Evolutionary conservation across 2,113 vertebrate species (phyloP).

Genomic region (Cryptotis parvus): DNA sequence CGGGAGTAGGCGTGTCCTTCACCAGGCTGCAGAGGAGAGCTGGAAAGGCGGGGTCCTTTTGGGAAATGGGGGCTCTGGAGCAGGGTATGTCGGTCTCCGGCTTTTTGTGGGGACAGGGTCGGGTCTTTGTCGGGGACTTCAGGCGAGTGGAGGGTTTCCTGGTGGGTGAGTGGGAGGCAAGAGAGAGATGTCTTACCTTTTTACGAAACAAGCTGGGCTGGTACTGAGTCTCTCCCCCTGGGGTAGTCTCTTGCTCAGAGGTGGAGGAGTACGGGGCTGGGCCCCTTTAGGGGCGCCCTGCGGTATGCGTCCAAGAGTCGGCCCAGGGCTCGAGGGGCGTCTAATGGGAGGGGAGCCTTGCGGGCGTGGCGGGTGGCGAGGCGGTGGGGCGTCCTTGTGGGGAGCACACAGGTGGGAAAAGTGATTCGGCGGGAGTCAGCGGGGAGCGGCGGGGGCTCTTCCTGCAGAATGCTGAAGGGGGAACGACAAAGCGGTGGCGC

Average conservation of each 20-base stretch:
- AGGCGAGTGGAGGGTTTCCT: constrained; percentile 74
- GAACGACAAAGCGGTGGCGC: constrained; percentile 48
- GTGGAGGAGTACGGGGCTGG: constrained; percentile 52
- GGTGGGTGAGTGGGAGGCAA: constrained; percentile 61
- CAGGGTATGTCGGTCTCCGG: constrained; percentile 70
- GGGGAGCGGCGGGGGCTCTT: constrained; percentile 46
- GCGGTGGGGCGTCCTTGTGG: constrained; percentile 65
- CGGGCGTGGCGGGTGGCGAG: constrained; percentile 35
- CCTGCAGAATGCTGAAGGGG: constrained; percentile 52
- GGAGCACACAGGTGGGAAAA: constrained; percentile 63
- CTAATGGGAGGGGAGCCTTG: constrained; percentile 57
- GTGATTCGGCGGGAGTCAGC: constrained; percentile 66
- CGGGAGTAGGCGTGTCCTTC: constrained; percentile 77
- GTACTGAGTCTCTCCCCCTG: constrained; percentile 67
- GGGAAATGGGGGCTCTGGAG: constrained; percentile 73
- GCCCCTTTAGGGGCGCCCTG: constrained; percentile 60
- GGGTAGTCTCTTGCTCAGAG: constrained; percentile 70
- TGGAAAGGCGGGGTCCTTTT: constrained; percentile 74
- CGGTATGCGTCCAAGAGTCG: constrained; percentile 70
- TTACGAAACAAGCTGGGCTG: constrained; percentile 37
- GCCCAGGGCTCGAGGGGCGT: constrained; percentile 64
- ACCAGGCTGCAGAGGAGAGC: constrained; percentile 66
- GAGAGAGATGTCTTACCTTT: constrained; percentile 59
- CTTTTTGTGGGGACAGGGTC: constrained; percentile 66
- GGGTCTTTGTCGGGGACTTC: constrained; percentile 77